Evolutionary conservation across 2,797 vertebrate genomes (phyloP), one percentile per base, ranked within the genome.

Genomic region (Peromyscus attwateri): DNA sequence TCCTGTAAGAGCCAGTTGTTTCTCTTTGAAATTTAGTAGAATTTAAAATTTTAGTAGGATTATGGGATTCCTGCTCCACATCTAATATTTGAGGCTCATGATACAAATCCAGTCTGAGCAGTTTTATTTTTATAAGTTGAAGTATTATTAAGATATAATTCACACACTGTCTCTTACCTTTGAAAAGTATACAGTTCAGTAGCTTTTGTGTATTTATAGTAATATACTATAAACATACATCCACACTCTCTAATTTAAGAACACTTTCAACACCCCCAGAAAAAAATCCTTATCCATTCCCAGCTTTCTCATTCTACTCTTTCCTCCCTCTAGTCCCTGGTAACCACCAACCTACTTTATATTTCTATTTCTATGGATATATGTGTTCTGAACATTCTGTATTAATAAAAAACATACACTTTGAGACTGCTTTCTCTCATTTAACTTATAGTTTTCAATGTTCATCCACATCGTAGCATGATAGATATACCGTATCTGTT

Each of bases 401-500:
- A 57, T 75, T 91, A 89, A 60, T 89, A 52, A 1, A 87, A 66
- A 87, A 43, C 89, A 40, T 82, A 17, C 9, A 89, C 21, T 89
- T 93, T 84, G n/a, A 80, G 75, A 91, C 9, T 49, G 89, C 3
- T 64, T 94, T 81, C 31, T 85, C 89, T 76, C 5, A 81, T 34
- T 93, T 92, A 93, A 17, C 21, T 57, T 71, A n/a, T 21, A 68
- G 60, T 80, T 83, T 92, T 73, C 10, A n/a, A 81, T 31, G 31
- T 92, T 83, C 40, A 90, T 79, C 13, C 52, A 76, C 37, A n/a
- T 23, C 91, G 17, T 89, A 84, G n/a, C 13, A 55, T 87, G 40
- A 81, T 96, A 73, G 71, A 55, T n/a, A n/a, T 92, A 73, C 68
- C 87, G 37, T 34, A 68, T 85, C 75, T 94, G 62, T 76, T 95